These are phyloP conservation scores for Balearica regulorum DNA, from an alignment of 2,797 vertebrate species.

Conservation along the genomic window DNA sequence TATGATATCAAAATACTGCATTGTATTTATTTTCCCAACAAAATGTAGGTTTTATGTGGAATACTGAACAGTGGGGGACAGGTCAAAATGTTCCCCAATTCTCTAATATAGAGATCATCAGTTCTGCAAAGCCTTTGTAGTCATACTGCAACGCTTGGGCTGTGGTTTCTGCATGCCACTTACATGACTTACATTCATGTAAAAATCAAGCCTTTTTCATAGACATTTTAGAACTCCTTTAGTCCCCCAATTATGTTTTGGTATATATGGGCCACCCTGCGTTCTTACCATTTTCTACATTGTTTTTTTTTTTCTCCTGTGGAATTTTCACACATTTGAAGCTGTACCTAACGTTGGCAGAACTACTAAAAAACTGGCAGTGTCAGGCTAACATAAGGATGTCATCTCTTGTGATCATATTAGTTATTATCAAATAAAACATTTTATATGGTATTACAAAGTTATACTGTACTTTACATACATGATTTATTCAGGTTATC, in stretches of 20 bases:
- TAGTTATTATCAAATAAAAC: background rate
- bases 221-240: background rate
- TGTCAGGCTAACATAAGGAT: background rate
- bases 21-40: background rate
- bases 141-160: background rate
- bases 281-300: background rate
- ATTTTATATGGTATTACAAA: background rate
- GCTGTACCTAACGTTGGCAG: background rate
- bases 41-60: background rate
- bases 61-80: background rate
- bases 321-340: background rate
- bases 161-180: background rate
- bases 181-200: accelerated
- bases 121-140: background rate
- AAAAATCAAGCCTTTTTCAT: background rate
- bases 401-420: background rate
- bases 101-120: background rate
- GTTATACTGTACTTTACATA: background rate
- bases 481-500: background rate
- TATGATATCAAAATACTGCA: background rate
- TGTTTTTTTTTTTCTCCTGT: background rate
- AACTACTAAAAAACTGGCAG: background rate
- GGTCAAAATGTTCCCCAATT: background rate
- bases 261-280: accelerated
- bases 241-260: background rate